Conservation (phyloP, 2,113 vertebrate species). For the Oncorhynchus mykiss region DNA sequence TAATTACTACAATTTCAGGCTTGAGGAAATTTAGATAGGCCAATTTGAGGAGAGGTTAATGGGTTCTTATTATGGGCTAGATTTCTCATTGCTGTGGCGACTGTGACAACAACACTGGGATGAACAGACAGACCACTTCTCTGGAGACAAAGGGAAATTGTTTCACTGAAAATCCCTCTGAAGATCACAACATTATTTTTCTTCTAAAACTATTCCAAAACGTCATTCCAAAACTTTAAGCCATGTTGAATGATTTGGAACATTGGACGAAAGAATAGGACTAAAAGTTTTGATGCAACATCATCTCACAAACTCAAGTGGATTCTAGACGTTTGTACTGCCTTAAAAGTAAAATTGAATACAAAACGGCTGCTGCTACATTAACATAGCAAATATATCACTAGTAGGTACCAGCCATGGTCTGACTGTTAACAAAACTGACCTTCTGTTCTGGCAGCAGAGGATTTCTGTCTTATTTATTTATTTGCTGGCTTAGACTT, state of each 20-base stretch:
- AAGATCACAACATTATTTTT: slow-evolving; percentile 12
- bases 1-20: slow-evolving; percentile 80
- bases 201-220: slow-evolving; percentile 5
- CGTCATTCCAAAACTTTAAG: slow-evolving; percentile 2
- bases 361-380: no score
- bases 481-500: slow-evolving; percentile 64
- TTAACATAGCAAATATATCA: slow-evolving; percentile 40
- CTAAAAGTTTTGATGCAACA: background rate
- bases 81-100: slow-evolving; percentile 52
- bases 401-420: slow-evolving; percentile 53
- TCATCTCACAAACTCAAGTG: background rate
- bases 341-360: no score
- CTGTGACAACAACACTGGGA: slow-evolving; percentile 52
- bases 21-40: slow-evolving; percentile 74
- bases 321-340: no score
- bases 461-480: slow-evolving; percentile 58
- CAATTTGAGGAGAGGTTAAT: slow-evolving; percentile 76
- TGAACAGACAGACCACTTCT: slow-evolving; percentile 30
- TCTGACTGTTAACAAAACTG: slow-evolving; percentile 36
- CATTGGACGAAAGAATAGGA: background rate
- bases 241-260: background rate
- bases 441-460: slow-evolving; percentile 35
- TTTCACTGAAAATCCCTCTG: slow-evolving; percentile 8
- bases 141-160: slow-evolving; percentile 27
- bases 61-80: slow-evolving; percentile 57